Evolutionary conservation across 2,888 invertebrate genomes (phyloP).

Genomic region (Idaea biselata): DNA sequence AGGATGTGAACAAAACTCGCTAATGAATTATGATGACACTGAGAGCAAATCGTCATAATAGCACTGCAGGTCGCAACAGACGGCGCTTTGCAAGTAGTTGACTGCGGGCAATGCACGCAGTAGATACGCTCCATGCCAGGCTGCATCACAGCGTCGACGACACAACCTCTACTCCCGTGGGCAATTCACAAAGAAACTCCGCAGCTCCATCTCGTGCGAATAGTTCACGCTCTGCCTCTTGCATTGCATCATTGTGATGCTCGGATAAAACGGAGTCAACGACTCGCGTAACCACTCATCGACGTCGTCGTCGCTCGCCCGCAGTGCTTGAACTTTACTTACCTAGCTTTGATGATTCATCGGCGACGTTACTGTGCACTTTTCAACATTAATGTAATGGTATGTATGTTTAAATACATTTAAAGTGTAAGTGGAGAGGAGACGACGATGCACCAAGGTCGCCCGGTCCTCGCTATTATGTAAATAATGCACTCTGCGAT

Average conservation of each 20-base stretch:
- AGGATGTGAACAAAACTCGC: conserved; percentile 59
- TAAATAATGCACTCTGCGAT: conserved; percentile 57
- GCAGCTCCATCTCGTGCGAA: conserved; percentile 49
- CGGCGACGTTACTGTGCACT: conserved; percentile 33
- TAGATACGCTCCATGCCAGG: conserved; percentile 21
- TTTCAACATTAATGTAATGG: conserved; percentile 33
- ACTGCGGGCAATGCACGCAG: conserved; percentile 42
- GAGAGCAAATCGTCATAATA: conserved; percentile 58
- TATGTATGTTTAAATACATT: conserved; percentile 29
- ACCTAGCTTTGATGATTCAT: conserved; percentile 37
- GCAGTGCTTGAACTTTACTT: conserved; percentile 43
- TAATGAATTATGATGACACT: conserved; percentile 72
- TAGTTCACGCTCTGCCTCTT: conserved; percentile 62
- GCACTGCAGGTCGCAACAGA: conserved; percentile 37
- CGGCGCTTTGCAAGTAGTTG: conserved; percentile 33
- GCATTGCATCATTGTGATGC: conserved; percentile 62
- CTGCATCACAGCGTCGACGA: conserved; percentile 18
- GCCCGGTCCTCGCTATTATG: conserved; percentile 65
- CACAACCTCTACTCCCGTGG: conserved; percentile 23
- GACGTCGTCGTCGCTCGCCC: conserved; percentile 37
- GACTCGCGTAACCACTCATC: conserved; percentile 60
- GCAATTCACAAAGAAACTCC: conserved; percentile 42
- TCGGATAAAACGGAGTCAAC: conserved; percentile 59
- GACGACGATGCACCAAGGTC: conserved; percentile 58
- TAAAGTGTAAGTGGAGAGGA: conserved; percentile 36